These are phyloP conservation scores for Abrostola triplasia DNA, from an alignment of 2,888 invertebrate genomes.

Conservation along the genomic window DNA sequence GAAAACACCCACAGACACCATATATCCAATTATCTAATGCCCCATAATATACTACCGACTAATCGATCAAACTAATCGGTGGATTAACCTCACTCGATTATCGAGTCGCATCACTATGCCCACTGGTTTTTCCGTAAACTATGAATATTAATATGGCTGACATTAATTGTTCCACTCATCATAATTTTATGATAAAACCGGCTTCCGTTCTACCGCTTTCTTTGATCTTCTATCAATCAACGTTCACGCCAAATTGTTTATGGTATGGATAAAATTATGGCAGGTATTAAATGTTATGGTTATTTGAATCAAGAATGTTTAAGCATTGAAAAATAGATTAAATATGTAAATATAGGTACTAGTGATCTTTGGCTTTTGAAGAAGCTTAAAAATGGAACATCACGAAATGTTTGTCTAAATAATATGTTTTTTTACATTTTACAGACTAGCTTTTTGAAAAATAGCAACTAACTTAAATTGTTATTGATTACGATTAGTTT, in stretches of 20 bases:
- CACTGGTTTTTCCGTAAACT: slow-evolving; percentile 40
- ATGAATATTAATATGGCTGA: slow-evolving; percentile 50
- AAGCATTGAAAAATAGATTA: not conserved
- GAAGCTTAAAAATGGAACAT: no score
- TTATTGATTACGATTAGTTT: no score
- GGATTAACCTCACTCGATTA: slow-evolving; percentile 30
- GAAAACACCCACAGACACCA: not conserved
- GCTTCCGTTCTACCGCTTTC: slow-evolving; percentile 58
- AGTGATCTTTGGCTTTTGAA: not conserved
- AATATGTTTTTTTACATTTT: no score
- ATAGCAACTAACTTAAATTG: no score
- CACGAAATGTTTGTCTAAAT: no score
- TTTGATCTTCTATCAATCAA: slow-evolving; percentile 38
- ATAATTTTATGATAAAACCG: slow-evolving; percentile 61
- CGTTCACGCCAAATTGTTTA: slow-evolving; percentile 25
- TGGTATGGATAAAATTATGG: slow-evolving; percentile 1
- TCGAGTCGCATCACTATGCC: slow-evolving; percentile 46
- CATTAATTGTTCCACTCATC: slow-evolving; percentile 62
- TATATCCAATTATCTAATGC: not conserved
- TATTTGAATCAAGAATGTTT: slow-evolving; percentile 10
- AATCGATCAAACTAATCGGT: slow-evolving; percentile 44
- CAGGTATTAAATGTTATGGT: slow-evolving; percentile 17
- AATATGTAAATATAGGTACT: not conserved
- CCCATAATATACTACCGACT: slow-evolving; percentile 5
- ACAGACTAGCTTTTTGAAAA: no score